Base-by-base conservation (phyloP, 2,888 invertebrate species). In the Cremastinae sp. region DNA sequence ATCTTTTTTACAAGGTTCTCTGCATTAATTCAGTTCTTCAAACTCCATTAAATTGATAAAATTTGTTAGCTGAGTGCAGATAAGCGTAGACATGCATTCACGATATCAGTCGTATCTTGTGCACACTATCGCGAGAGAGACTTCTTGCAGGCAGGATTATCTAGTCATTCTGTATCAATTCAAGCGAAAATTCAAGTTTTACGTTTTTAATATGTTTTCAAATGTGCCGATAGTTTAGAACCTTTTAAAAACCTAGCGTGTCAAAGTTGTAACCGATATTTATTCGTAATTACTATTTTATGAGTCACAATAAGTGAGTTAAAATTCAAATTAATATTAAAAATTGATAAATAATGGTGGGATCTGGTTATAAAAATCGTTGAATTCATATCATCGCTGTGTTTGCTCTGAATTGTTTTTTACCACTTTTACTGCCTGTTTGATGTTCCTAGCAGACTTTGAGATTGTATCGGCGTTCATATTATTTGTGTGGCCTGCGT, bases 361-460 rank as follows among this genome's bases (percentile, higher is more conserved):
- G 47, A 73, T 65, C 16, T 28, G 45, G 41, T 34, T 28, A 20
- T 38, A 51, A 58, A 68, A 65, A 49, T 54, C 22, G 14, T 65
- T 14, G 38, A 36, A 77, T 45, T 0, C 1, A 51, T 22, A 53
- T 43, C 22, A 20, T 9, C 45, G 16, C 20, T 61, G 54, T 51
- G 82, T 47, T 84, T 83, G 88, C 88, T 82, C 86, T 86, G 80
- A 78, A 49, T 70, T 70, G 2, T 82, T 66, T 78, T 83, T 84
- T 2, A 81, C 28, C 43, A 83, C 77, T 12, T 84, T 86, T 69
- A 85, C 84, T 10, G 54, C 58, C 28, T 16, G 68, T 41, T 76
- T 70, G 54, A 78, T 81, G 69, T 70, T 77, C 65, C 69, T 80
- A 61, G 78, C 83, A 10, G 84, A 82, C n/a, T 79, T 54, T 18